Percentiles rank a stretch among this genome's conserved stretches.
Conservation (phyloP, 2,797 vertebrate species). For the Etheostoma nigrum region DNA sequence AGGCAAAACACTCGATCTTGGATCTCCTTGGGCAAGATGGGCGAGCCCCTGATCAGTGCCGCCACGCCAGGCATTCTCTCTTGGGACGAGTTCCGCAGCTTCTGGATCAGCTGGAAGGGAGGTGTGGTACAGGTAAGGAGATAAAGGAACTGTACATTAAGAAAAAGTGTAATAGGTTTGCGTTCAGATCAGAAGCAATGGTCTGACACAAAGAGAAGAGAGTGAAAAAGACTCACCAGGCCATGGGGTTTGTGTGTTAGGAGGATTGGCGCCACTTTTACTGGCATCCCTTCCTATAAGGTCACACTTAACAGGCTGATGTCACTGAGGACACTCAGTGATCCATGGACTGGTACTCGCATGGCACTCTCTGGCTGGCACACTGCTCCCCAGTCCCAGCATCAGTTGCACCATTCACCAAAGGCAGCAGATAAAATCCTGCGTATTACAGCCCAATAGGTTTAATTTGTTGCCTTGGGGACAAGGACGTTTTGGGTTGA, state of each 20-base stretch:
- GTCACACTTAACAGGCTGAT: slow-evolving; percentile 73
- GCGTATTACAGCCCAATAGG: slow-evolving; percentile 37
- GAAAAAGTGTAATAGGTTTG: not conserved
- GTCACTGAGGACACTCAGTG: slow-evolving; percentile 61
- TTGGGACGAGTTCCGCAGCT: slow-evolving; percentile 95
- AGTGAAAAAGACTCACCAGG: slow-evolving; percentile 35
- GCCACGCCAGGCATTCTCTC: slow-evolving; percentile 90
- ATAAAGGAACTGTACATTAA: not conserved
- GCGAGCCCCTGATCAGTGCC: slow-evolving; percentile 86
- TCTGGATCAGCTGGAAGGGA: slow-evolving; percentile 94
- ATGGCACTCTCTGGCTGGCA: slow-evolving; percentile 63
- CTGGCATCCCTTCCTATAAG: slow-evolving; percentile 67
- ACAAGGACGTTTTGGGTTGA: slow-evolving; percentile 40
- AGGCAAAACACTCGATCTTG: slow-evolving; percentile 92
- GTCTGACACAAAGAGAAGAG: slow-evolving; percentile 25
- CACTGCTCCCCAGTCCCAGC: slow-evolving; percentile 34
- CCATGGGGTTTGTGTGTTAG: slow-evolving; percentile 64
- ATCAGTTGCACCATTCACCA: slow-evolving; percentile 55
- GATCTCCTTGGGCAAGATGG: slow-evolving; percentile 93
- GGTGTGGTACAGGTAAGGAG: slow-evolving; percentile 88
- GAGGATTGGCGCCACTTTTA: slow-evolving; percentile 73
- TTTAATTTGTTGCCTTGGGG: slow-evolving; percentile 60
- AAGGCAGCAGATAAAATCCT: slow-evolving; percentile 63
- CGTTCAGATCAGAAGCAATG: slow-evolving; percentile 12
- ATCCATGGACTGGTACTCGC: slow-evolving; percentile 63